Evolutionary conservation across 2,797 vertebrate genomes (phyloP).

Genomic region (Phalloptychus januarius): DNA sequence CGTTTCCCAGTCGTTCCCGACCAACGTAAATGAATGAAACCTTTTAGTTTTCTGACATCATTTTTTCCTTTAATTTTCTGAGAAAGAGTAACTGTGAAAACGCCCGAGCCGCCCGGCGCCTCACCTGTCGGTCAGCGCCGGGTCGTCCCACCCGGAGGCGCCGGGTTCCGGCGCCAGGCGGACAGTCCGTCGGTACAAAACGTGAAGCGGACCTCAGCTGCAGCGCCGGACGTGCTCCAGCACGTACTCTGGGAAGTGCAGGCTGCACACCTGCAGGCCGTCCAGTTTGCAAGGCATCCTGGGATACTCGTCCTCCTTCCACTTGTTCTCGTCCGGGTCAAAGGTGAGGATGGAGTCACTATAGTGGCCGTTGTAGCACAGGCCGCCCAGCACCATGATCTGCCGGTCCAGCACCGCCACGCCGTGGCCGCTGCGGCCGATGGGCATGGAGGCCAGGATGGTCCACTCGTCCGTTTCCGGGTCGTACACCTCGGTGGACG

Average conservation of each 20-base stretch:
- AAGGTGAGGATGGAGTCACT: conserved; percentile 99
- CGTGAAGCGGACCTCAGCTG: conserved; percentile 84
- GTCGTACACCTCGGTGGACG: conserved; percentile 98
- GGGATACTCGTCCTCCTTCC: conserved; percentile 99
- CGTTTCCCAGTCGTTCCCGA: conserved; percentile 58
- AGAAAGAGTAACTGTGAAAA: conserved; percentile 49
- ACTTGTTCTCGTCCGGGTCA: conserved; percentile 98
- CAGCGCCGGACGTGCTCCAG: conserved; percentile 96
- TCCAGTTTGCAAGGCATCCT: conserved; percentile 99
- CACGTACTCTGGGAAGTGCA: conserved; percentile 97
- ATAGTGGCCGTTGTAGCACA: conserved; percentile 99
- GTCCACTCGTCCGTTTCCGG: conserved; percentile 97
- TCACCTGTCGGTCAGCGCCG: conserved; percentile 62
- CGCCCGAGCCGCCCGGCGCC: conserved; percentile 35
- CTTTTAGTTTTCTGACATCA: conserved; percentile 10
- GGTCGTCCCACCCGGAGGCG: conserved; percentile 61
- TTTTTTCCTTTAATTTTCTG: conserved; percentile 32
- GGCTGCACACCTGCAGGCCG: conserved; percentile 97
- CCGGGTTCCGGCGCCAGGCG: conserved; percentile 37
- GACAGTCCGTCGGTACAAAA: conserved; percentile 50
- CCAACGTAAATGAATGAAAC: conserved; percentile 57
- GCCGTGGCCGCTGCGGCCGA: conserved; percentile 96
- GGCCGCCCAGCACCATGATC: conserved; percentile 98
- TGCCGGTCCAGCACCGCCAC: conserved; percentile 96
- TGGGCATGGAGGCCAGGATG: conserved; percentile 98